A percentile compares a stretch with the other conserved stretches of the same genome.
Conservation (phyloP, 2,888 invertebrate species). For the Andricus curvator region DNA sequence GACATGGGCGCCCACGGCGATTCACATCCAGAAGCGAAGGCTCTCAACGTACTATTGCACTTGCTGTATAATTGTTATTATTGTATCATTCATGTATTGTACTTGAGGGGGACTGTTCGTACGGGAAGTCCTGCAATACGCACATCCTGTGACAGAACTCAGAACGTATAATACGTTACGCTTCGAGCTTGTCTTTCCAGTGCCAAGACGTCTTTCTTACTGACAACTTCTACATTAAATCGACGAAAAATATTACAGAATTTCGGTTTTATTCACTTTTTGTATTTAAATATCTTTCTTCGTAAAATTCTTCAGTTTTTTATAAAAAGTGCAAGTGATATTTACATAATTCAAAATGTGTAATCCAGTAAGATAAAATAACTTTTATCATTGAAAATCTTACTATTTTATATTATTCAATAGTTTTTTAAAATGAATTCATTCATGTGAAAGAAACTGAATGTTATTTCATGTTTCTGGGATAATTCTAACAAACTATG, state of each 20-base stretch:
- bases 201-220: conserved; percentile 45
- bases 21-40: conserved; percentile 31
- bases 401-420: neutral
- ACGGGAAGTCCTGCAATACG: conserved; percentile 67
- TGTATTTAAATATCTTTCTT: neutral
- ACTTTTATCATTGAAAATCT: neutral
- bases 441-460: no score
- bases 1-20: conserved; percentile 33
- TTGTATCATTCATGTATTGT: conserved; percentile 50
- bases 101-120: conserved; percentile 58
- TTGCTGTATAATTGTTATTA: conserved; percentile 41
- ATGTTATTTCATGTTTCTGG: no score
- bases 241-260: neutral
- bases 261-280: neutral
- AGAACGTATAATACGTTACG: conserved; percentile 58
- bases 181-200: conserved; percentile 51
- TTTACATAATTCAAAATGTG: neutral
- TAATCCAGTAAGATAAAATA: conserved; percentile 15
- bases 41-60: conserved; percentile 15
- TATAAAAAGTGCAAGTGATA: neutral
- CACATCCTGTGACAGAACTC: conserved; percentile 61
- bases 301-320: neutral
- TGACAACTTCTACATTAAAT: conserved; percentile 36
- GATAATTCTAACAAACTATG: no score
- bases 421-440: no score